Evolutionary conservation across 2,797 vertebrate species (phyloP).

Genomic region (Acrossocheilus wenchowensis): DNA sequence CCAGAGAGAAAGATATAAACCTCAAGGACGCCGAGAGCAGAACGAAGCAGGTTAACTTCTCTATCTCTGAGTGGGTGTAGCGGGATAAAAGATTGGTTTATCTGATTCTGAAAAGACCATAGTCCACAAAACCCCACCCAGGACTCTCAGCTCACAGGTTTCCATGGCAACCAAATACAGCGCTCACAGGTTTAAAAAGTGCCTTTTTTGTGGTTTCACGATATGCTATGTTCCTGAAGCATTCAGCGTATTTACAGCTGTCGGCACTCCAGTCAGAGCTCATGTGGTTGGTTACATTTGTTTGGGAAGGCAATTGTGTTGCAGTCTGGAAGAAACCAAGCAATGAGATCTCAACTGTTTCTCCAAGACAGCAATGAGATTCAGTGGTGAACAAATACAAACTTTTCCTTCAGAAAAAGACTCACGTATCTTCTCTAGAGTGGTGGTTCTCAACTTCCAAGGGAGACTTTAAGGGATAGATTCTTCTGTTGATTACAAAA

Average conservation of each 20-base stretch:
- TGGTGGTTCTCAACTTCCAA: neutral
- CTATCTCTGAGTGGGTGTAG: slow-evolving; percentile 53
- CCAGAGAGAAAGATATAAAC: slow-evolving; percentile 20
- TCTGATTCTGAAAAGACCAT: slow-evolving; percentile 58
- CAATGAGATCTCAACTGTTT: neutral
- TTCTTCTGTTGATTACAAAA: neutral
- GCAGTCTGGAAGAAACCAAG: neutral
- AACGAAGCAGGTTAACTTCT: slow-evolving; percentile 43
- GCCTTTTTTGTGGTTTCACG: slow-evolving; percentile 24
- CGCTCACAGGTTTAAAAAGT: slow-evolving; percentile 43
- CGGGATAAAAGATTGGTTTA: slow-evolving; percentile 50
- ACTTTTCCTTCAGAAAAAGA: neutral
- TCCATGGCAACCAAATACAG: slow-evolving; percentile 57
- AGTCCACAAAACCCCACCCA: slow-evolving; percentile 54
- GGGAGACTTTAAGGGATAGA: neutral
- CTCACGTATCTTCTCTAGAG: neutral
- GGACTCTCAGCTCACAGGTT: slow-evolving; percentile 46
- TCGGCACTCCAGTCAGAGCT: neutral
- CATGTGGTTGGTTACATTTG: neutral
- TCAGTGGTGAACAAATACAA: neutral
- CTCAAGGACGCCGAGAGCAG: slow-evolving; percentile 47
- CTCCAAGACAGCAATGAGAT: neutral
- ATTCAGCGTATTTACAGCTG: neutral
- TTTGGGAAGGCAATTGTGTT: neutral
- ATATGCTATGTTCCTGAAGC: neutral